These are phyloP conservation scores for Drosophila yakuba DNA, from an alignment of 1,140 invertebrate genomes.

Conservation along the genomic window DNA sequence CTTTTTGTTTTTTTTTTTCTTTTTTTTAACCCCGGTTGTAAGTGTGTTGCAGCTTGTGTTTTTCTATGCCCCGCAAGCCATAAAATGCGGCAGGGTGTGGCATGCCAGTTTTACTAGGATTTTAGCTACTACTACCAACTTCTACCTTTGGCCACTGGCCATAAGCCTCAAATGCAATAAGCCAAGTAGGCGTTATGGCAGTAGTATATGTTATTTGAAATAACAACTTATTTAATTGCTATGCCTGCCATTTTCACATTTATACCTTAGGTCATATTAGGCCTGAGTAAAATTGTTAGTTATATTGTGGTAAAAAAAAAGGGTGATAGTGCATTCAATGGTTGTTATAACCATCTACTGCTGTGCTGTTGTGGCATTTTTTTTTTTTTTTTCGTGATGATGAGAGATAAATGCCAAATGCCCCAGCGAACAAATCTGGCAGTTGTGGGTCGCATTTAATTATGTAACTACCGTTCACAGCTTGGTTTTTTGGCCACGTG, in stretches of 20 bases:
- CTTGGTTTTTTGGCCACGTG: background rate
- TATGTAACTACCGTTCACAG: slow-evolving; percentile 49
- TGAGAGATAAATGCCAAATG: slow-evolving; percentile 30
- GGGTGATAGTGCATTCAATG: background rate
- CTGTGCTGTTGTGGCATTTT: background rate
- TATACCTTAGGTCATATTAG: no score
- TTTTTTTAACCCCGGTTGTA: slow-evolving; percentile 19
- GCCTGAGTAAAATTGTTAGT: no score
- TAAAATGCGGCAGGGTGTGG: slow-evolving; percentile 22
- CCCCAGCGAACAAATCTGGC: slow-evolving; percentile 25
- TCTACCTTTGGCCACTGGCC: background rate
- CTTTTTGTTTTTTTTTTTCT: no score
- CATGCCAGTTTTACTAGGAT: slow-evolving; percentile 3
- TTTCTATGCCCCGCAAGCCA: slow-evolving; percentile 38
- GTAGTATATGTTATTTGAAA: no score
- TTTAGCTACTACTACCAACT: background rate
- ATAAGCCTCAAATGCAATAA: background rate
- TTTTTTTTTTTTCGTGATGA: slow-evolving; percentile 8
- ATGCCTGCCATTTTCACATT: no score
- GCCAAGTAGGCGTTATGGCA: background rate
- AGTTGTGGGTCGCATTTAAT: slow-evolving; percentile 44
- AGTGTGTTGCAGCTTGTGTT: slow-evolving; percentile 37
- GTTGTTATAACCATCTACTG: background rate
- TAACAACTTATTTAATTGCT: no score
- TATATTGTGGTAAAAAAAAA: background rate